phyloP scores from a whole-genome alignment of 2,113 vertebrate species.

The Bettongia penicillata region DNA sequence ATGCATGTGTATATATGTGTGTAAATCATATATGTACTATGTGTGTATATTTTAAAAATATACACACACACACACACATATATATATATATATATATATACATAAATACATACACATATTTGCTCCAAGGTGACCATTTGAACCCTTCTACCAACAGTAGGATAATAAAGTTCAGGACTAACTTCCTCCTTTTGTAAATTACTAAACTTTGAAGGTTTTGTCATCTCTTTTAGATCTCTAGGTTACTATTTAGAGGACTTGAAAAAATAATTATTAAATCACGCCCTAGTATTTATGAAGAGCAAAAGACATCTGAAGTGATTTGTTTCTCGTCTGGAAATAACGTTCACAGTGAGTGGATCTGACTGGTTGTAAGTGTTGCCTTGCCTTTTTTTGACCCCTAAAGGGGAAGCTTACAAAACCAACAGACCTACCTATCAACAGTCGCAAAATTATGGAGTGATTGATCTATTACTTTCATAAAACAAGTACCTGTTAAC shows the following conservation, averaged over 20 bases:
- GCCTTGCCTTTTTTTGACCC: neutral
- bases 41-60: too few species aligned
- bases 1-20: neutral
- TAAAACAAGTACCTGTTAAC: constrained; percentile 18
- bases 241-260: neutral
- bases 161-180: neutral
- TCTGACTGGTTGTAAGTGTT: neutral
- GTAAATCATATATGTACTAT: too few species aligned
- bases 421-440: neutral
- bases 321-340: neutral
- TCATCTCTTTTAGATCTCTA: neutral
- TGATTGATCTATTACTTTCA: constrained; percentile 12
- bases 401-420: neutral
- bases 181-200: neutral
- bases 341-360: neutral
- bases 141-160: neutral
- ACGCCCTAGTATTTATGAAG: neutral
- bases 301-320: neutral
- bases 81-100: too few species aligned
- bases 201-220: neutral
- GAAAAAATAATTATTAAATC: neutral
- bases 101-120: neutral
- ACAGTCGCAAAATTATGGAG: neutral
- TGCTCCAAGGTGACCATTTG: neutral
- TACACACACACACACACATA: too few species aligned